These are phyloP conservation scores for Penaeus chinensis DNA, from an alignment of 1,140 invertebrate species.

Conservation along the genomic window DNA sequence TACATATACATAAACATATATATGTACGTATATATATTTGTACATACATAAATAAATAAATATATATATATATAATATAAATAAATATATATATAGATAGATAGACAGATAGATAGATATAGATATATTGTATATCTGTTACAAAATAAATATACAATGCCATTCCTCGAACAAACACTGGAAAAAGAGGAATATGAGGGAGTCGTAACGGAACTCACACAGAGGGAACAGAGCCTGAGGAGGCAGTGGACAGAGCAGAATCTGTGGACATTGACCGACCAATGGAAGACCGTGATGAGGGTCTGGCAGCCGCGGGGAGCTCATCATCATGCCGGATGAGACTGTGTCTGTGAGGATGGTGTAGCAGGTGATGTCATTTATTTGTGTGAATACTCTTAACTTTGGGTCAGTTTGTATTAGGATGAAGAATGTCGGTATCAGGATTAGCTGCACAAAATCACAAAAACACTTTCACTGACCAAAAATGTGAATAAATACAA, in stretches of 20 bases:
- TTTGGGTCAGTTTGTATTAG: neutral
- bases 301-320: slow-evolving; percentile 66
- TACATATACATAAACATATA: too few relatives aligned
- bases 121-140: neutral
- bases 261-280: slow-evolving; percentile 56
- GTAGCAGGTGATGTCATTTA: neutral
- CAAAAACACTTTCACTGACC: slow-evolving; percentile 10
- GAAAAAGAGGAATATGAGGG: neutral
- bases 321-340: slow-evolving; percentile 62
- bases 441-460: neutral
- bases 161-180: neutral
- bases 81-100: too few relatives aligned
- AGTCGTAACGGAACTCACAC: slow-evolving; percentile 18
- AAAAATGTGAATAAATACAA: neutral
- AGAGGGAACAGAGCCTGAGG: slow-evolving; percentile 19
- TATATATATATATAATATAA: too few relatives aligned
- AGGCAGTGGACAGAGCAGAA: slow-evolving; percentile 41
- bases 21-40: too few relatives aligned
- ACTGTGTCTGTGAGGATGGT: slow-evolving; percentile 54
- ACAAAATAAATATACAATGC: neutral
- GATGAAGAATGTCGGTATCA: neutral
- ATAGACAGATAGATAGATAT: too few relatives aligned
- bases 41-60: too few relatives aligned
- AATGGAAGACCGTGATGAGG: slow-evolving; percentile 38
- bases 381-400: neutral